These are phyloP conservation scores for Glaucopsyche alexis DNA, from an alignment of 2,888 invertebrate genomes.

Conservation along the genomic window DNA sequence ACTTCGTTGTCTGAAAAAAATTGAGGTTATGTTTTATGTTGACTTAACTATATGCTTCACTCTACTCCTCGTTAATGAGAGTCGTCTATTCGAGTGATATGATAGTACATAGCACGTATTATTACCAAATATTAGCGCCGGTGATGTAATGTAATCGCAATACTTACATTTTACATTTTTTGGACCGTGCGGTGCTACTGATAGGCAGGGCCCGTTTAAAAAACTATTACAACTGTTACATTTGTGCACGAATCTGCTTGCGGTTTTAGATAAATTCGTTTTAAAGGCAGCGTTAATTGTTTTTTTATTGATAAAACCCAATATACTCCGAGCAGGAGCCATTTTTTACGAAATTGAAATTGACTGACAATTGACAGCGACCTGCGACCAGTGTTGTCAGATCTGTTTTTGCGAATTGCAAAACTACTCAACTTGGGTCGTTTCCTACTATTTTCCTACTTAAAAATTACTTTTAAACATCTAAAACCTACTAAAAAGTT, in stretches of 20 bases:
- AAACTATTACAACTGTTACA: constrained; percentile 71
- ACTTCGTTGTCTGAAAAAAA: constrained; percentile 53
- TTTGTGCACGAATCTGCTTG: constrained; percentile 74
- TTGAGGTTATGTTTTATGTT: constrained; percentile 39
- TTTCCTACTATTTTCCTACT: too few relatives aligned
- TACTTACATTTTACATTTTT: constrained; percentile 72
- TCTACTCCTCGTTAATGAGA: background rate
- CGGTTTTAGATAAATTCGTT: constrained; percentile 69
- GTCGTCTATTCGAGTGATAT: background rate
- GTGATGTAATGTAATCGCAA: constrained; percentile 77
- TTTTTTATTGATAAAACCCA: constrained; percentile 80
- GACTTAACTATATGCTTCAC: background rate
- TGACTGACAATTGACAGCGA: too few relatives aligned
- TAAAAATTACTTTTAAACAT: too few relatives aligned
- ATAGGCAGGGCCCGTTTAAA: constrained; percentile 56
- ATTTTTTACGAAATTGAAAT: constrained; percentile 52
- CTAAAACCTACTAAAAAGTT: too few relatives aligned
- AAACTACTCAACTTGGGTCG: too few relatives aligned
- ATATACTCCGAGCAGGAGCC: constrained; percentile 81
- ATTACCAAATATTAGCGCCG: constrained; percentile 45
- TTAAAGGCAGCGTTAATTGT: constrained; percentile 75
- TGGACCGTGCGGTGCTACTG: constrained; percentile 55
- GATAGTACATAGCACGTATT: background rate
- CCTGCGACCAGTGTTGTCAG: too few relatives aligned
- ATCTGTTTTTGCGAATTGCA: too few relatives aligned